Conservation (phyloP, 35 echinoderm and acorn worm species). For the Amphiura filiformis region DNA sequence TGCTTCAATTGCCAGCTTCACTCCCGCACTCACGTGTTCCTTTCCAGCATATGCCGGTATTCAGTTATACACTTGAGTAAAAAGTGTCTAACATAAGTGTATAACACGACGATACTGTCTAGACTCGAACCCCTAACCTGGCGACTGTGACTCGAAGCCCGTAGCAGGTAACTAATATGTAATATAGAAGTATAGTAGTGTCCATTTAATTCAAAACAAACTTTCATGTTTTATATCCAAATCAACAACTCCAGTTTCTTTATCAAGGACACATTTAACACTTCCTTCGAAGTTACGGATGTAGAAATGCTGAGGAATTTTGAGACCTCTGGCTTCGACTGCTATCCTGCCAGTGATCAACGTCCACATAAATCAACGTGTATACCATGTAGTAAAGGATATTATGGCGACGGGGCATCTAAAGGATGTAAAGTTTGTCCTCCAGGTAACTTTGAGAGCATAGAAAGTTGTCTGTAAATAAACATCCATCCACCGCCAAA, state of each 20-base stretch:
- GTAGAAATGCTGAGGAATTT: not conserved
- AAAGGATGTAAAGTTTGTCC: not conserved
- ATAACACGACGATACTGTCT: not conserved
- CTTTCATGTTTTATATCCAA: not conserved
- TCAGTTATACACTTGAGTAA: not conserved
- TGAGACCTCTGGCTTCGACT: not conserved
- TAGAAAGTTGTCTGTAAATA: not conserved
- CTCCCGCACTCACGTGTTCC: no score
- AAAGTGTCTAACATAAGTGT: not conserved
- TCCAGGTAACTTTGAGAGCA: not conserved
- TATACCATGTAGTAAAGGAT: not conserved
- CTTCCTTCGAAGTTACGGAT: not conserved
- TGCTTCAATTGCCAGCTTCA: no score
- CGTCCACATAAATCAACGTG: not conserved
- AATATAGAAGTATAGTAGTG: no score
- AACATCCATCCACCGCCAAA: not conserved
- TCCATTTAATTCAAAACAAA: no score
- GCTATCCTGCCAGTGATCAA: not conserved
- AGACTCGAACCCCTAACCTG: not conserved
- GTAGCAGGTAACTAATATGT: not conserved
- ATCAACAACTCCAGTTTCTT: not conserved
- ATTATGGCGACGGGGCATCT: not conserved
- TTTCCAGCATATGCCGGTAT: no score
- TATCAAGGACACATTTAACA: not conserved
- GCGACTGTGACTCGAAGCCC: not conserved